phyloP scores from a whole-genome alignment of 2,113 vertebrate genomes.

The Bubo scandiacus region DNA sequence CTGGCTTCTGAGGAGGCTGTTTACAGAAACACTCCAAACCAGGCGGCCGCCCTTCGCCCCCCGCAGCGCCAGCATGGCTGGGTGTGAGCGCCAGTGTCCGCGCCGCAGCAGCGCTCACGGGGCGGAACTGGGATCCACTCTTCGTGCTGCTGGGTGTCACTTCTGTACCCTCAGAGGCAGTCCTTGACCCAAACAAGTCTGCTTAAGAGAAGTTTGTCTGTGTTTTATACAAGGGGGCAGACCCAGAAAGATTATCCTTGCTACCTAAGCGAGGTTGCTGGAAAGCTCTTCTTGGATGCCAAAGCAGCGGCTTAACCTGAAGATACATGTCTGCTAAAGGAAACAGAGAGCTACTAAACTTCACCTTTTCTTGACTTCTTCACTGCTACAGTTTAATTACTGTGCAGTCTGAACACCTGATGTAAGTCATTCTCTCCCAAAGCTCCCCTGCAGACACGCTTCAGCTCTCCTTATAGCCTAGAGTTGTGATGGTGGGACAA shows the following conservation, averaged over 20 bases:
- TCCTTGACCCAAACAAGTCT: background rate
- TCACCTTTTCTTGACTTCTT: background rate
- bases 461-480: background rate
- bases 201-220: background rate
- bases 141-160: background rate
- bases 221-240: background rate
- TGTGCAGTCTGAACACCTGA: background rate
- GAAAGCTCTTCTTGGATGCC: background rate
- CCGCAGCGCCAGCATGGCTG: accelerated
- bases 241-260: background rate
- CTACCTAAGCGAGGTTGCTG: background rate
- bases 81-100: accelerated
- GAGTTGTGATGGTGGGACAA: background rate
- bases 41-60: background rate
- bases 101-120: background rate
- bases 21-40: background rate
- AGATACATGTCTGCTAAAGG: background rate
- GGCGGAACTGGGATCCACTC: background rate
- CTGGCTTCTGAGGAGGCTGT: background rate
- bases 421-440: background rate
- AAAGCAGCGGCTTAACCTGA: background rate
- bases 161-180: background rate
- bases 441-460: background rate
- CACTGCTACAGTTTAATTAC: background rate
- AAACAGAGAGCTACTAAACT: background rate